Conservation (phyloP, 2,797 vertebrate genomes). For the Kryptolebias ocellatus region DNA sequence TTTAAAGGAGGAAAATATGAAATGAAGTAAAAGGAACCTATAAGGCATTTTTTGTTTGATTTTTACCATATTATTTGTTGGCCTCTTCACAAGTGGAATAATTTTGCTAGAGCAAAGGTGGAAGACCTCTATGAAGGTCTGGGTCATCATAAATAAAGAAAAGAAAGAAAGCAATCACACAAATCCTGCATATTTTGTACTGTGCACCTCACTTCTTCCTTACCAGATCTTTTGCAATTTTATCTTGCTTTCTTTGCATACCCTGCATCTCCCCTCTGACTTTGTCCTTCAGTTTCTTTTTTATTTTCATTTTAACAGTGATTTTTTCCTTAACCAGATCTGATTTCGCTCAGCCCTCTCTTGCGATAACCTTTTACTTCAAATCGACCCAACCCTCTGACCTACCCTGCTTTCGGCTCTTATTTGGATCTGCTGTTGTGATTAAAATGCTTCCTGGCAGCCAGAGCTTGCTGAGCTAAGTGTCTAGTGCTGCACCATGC, state of each 20-base stretch:
- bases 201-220: neutral
- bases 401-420: constrained; percentile 71
- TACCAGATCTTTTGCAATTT: neutral
- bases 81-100: neutral
- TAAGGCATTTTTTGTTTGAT: neutral
- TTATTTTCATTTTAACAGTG: constrained; percentile 50
- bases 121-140: constrained; percentile 22
- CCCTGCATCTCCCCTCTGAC: constrained; percentile 37
- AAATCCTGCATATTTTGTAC: neutral
- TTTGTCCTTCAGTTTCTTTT: constrained; percentile 54
- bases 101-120: constrained; percentile 24
- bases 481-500: constrained; percentile 60
- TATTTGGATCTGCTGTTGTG: constrained; percentile 76
- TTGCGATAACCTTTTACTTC: constrained; percentile 77
- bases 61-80: neutral
- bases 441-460: constrained; percentile 79
- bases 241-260: neutral
- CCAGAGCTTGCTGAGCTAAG: constrained; percentile 70
- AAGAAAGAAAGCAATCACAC: neutral
- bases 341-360: constrained; percentile 69
- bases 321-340: constrained; percentile 69
- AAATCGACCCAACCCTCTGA: constrained; percentile 75
- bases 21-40: neutral
- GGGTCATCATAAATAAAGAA: constrained; percentile 25
- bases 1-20: neutral